Conservation (phyloP, 92 coral and sea anemone species). For the Porites rus region DNA sequence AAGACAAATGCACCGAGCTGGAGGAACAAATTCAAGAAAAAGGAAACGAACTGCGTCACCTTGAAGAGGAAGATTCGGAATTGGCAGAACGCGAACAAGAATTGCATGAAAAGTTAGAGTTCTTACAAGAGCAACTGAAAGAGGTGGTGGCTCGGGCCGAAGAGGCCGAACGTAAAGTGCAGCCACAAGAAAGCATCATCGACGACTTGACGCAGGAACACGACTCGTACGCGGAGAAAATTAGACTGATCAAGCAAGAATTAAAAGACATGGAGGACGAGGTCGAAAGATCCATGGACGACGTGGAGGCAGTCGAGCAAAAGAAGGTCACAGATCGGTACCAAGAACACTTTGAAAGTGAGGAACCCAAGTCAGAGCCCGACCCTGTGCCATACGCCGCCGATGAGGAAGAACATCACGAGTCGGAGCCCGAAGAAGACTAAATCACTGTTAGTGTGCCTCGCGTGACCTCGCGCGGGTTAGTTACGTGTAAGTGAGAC, state of each 20-base stretch:
- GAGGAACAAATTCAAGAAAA: constrained; percentile 52
- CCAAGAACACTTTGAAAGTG: constrained; percentile 41
- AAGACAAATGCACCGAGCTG: constrained; percentile 39
- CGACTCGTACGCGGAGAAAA: constrained; percentile 47
- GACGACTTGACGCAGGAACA: constrained; percentile 69
- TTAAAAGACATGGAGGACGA: constrained; percentile 77
- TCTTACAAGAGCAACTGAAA: constrained; percentile 71
- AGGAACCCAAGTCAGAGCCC: constrained; percentile 19
- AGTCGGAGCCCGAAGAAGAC: constrained; percentile 36
- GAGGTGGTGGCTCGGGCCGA: constrained; percentile 75
- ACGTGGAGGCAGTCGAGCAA: constrained; percentile 48
- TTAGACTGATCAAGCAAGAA: constrained; percentile 51
- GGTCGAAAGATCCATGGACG: constrained; percentile 70
- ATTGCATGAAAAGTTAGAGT: constrained; percentile 73
- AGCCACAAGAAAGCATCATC: constrained; percentile 68
- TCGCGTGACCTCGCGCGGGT: background rate
- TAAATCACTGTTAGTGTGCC: background rate
- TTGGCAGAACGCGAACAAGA: constrained; percentile 74
- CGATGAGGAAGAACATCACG: constrained; percentile 30
- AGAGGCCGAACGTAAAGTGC: constrained; percentile 84
- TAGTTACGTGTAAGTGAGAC: constrained; percentile 15
- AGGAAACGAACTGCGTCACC: constrained; percentile 50
- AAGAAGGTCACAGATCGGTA: constrained; percentile 62
- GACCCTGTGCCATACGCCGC: constrained; percentile 38
- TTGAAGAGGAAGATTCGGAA: constrained; percentile 69